phyloP scores from a whole-genome alignment of 2,797 vertebrate genomes.

The Acipenser oxyrinchus region DNA sequence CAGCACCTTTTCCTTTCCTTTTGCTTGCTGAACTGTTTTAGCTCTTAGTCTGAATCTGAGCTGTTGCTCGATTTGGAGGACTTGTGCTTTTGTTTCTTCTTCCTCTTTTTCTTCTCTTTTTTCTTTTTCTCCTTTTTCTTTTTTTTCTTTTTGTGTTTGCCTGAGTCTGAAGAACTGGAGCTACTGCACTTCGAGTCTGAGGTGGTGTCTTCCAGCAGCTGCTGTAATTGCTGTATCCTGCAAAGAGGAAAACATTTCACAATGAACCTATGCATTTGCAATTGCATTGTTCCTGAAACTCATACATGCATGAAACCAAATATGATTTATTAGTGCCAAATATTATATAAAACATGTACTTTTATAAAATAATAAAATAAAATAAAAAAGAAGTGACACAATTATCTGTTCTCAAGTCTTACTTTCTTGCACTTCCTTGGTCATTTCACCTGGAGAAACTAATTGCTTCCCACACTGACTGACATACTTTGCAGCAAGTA shows the following conservation, averaged over 20 bases:
- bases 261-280: too few relatives aligned
- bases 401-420: too few relatives aligned
- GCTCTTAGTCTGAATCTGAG: slow-evolving; percentile 65
- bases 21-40: not conserved
- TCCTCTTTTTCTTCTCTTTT: slow-evolving; percentile 72
- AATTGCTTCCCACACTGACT: too few relatives aligned
- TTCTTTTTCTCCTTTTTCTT: slow-evolving; percentile 71
- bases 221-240: slow-evolving; percentile 88
- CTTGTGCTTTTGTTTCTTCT: slow-evolving; percentile 67
- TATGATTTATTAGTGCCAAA: too few relatives aligned
- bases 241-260: slow-evolving; percentile 18
- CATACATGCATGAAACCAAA: too few relatives aligned
- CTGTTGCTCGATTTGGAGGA: slow-evolving; percentile 65
- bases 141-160: slow-evolving; percentile 74
- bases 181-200: slow-evolving; percentile 58
- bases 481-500: too few relatives aligned
- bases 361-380: too few relatives aligned
- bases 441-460: too few relatives aligned
- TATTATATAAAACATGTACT: too few relatives aligned
- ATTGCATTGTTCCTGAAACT: too few relatives aligned
- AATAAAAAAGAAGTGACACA: too few relatives aligned
- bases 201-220: slow-evolving; percentile 83
- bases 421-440: too few relatives aligned
- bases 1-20: not conserved
- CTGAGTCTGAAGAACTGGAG: slow-evolving; percentile 51